Percentiles rank a stretch among this genome's conserved stretches.
These are phyloP conservation scores for Dichetophora obliterata DNA, from an alignment of 2,888 invertebrate species.

Conservation along the genomic window DNA sequence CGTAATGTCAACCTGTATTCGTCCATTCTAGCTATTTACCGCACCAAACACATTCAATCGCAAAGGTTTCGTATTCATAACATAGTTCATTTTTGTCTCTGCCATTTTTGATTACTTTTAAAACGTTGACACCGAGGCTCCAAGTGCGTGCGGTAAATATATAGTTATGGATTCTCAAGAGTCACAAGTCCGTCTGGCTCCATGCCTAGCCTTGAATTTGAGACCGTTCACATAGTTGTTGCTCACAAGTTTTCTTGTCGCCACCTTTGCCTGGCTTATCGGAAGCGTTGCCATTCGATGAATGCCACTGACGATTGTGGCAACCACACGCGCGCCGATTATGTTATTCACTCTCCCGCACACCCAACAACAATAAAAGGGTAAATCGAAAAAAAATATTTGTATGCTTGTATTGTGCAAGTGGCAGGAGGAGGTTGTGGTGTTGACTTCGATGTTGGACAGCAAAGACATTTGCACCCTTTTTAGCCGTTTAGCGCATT, in stretches of 20 bases:
- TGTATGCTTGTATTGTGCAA: too few relatives aligned
- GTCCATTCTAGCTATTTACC: too few relatives aligned
- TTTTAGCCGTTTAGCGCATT: conserved; percentile 18
- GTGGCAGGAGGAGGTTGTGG: too few relatives aligned
- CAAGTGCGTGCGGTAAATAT: too few relatives aligned
- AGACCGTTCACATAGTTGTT: not conserved
- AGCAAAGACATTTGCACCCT: conserved; percentile 17
- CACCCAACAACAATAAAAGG: conserved; percentile 23
- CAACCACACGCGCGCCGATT: conserved; percentile 13
- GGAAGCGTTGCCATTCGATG: conserved; percentile 23
- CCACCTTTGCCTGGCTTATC: conserved; percentile 16
- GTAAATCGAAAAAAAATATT: conserved; percentile 2
- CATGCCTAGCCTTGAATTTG: not conserved
- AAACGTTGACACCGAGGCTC: too few relatives aligned
- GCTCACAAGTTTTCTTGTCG: conserved; percentile 27
- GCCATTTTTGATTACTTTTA: too few relatives aligned
- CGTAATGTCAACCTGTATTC: too few relatives aligned
- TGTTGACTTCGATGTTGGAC: not conserved
- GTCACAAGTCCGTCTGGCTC: not conserved
- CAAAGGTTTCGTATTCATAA: too few relatives aligned
- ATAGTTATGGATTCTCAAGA: not conserved
- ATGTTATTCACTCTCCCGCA: conserved; percentile 36
- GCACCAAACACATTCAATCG: too few relatives aligned
- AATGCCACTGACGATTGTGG: conserved; percentile 9
- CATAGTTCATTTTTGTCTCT: too few relatives aligned